Conservation (phyloP, 2,797 vertebrate species). For the Parotocinclus haroldoi region DNA sequence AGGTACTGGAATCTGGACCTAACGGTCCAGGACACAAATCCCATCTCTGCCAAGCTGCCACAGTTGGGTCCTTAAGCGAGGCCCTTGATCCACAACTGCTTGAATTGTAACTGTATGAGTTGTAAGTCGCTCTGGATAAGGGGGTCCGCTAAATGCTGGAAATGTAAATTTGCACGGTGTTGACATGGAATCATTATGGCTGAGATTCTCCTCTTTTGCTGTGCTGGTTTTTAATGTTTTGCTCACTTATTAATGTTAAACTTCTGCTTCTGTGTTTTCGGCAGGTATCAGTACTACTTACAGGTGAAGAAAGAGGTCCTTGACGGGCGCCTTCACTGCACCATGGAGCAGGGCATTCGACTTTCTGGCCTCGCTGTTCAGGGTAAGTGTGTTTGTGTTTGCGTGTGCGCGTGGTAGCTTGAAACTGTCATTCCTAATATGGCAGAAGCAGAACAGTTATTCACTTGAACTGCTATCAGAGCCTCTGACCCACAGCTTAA, state of each 20-base stretch:
- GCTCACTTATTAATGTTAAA: not conserved
- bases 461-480: slow-evolving; percentile 26
- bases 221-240: too few species aligned
- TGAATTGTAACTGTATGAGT: too few species aligned
- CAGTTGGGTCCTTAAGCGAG: too few species aligned
- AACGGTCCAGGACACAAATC: too few species aligned
- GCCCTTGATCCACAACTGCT: too few species aligned
- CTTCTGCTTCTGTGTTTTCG: slow-evolving; percentile 13
- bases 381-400: slow-evolving; percentile 36
- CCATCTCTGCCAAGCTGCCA: too few species aligned
- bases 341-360: slow-evolving; percentile 85
- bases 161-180: too few species aligned
- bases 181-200: too few species aligned
- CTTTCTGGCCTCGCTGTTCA: slow-evolving; percentile 92
- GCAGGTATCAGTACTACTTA: slow-evolving; percentile 95
- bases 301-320: slow-evolving; percentile 94
- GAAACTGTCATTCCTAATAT: slow-evolving; percentile 36
- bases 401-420: slow-evolving; percentile 13
- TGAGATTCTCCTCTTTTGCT: too few species aligned
- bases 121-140: too few species aligned
- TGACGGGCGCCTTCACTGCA: slow-evolving; percentile 84
- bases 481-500: slow-evolving; percentile 6
- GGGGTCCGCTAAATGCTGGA: too few species aligned
- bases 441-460: slow-evolving; percentile 33
- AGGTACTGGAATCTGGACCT: too few species aligned